phyloP scores from a whole-genome alignment of 2,113 vertebrate genomes.

The Smithornis capensis region DNA sequence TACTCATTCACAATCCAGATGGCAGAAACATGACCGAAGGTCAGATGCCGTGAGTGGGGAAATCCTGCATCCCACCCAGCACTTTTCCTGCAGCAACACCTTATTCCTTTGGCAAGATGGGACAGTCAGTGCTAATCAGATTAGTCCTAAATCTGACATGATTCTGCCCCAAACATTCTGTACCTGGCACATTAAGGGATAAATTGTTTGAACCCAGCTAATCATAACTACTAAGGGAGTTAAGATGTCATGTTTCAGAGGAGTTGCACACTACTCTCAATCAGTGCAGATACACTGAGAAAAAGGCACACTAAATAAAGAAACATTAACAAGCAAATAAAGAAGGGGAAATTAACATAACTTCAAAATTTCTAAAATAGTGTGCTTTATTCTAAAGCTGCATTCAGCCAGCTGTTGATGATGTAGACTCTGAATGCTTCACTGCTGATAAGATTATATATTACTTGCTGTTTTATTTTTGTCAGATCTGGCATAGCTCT shows the following conservation, averaged over 20 bases:
- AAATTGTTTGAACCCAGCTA: not conserved
- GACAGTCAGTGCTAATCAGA: not conserved
- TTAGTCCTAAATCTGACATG: not conserved
- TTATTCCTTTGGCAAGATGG: not conserved
- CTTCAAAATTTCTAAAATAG: not conserved
- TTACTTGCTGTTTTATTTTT: not conserved
- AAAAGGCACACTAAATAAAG: not conserved
- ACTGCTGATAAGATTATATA: conserved; percentile 14
- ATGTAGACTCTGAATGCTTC: not conserved
- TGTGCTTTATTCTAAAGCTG: not conserved
- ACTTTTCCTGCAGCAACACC: not conserved
- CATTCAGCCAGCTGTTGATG: not conserved
- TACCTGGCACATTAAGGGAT: not conserved
- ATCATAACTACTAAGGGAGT: not conserved
- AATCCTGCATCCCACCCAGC: not conserved
- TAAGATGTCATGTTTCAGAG: not conserved
- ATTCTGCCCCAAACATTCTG: not conserved
- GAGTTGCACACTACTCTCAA: not conserved
- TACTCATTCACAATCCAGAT: not conserved
- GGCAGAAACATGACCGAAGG: not conserved
- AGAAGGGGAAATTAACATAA: not conserved
- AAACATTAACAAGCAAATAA: not conserved
- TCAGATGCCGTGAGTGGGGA: not conserved
- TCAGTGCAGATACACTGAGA: not conserved
- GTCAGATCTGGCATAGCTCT: conserved; percentile 38